phyloP scores from a whole-genome alignment of 1,140 invertebrate genomes.

The Drosophila bipectinata region DNA sequence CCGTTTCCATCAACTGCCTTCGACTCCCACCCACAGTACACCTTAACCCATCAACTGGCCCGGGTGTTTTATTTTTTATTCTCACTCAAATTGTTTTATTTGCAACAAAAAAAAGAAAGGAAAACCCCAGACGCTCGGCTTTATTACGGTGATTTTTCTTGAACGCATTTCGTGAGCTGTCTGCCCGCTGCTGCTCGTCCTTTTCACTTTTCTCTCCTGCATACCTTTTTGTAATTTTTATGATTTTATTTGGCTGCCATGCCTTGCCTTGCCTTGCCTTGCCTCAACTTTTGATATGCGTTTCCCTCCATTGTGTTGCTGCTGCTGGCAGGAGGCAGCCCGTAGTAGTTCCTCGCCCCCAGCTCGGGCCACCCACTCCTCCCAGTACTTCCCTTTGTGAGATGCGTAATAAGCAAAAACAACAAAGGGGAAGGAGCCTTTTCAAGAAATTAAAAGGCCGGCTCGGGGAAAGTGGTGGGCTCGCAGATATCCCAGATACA shows the following conservation, averaged over 20 bases:
- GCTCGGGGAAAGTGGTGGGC: slow-evolving; percentile 15
- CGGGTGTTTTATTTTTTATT: slow-evolving; percentile 77
- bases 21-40: slow-evolving; percentile 8
- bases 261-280: slow-evolving; percentile 9
- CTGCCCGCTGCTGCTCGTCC: slow-evolving; percentile 22
- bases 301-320: slow-evolving; percentile 75
- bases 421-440: slow-evolving; percentile 53
- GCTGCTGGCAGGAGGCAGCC: slow-evolving; percentile 48
- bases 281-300: slow-evolving; percentile 55
- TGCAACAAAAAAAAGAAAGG: slow-evolving; percentile 41
- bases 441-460: slow-evolving; percentile 76
- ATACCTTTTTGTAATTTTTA: slow-evolving; percentile 81
- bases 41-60: slow-evolving; percentile 21
- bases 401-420: slow-evolving; percentile 59
- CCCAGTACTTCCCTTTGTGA: slow-evolving; percentile 40
- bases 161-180: slow-evolving; percentile 74
- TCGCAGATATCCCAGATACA: slow-evolving; percentile 13
- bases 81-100: slow-evolving; percentile 82
- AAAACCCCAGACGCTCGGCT: slow-evolving; percentile 59
- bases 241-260: slow-evolving; percentile 67
- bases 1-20: slow-evolving; percentile 30
- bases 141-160: slow-evolving; percentile 82
- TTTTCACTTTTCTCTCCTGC: slow-evolving; percentile 41
- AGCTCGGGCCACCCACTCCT: slow-evolving; percentile 18
- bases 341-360: slow-evolving; percentile 34